phyloP scores from a whole-genome alignment of 2,797 vertebrate species.

The Aulostomus chinensis region DNA sequence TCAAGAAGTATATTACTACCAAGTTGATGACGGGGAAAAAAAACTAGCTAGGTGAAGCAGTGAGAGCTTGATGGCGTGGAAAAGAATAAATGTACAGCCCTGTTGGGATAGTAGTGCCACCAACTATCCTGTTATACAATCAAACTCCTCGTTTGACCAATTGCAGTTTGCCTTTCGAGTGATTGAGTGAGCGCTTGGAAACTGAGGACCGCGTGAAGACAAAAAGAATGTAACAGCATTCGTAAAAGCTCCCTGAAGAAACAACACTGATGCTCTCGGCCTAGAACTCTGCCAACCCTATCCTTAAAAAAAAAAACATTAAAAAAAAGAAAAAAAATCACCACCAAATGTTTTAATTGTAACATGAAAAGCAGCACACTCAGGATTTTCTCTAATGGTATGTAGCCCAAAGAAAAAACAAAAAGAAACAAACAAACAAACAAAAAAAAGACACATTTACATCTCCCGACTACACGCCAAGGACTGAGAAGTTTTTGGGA shows the following conservation, averaged over 20 bases:
- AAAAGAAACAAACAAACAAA: constrained; percentile 38
- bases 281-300: constrained; percentile 57
- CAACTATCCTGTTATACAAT: constrained; percentile 60
- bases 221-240: constrained; percentile 62
- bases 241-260: constrained; percentile 79
- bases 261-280: constrained; percentile 64
- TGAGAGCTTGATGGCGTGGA: constrained; percentile 63
- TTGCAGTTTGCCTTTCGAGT: constrained; percentile 44
- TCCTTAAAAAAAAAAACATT: constrained; percentile 42
- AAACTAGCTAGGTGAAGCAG: constrained; percentile 41
- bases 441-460: too few species aligned
- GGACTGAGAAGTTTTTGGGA: constrained; percentile 39
- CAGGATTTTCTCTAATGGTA: constrained; percentile 53
- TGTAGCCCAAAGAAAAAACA: constrained; percentile 42
- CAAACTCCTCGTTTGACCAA: constrained; percentile 50
- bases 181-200: constrained; percentile 52
- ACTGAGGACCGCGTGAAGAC: constrained; percentile 46
- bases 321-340: too few species aligned
- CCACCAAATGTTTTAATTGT: constrained; percentile 36
- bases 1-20: constrained; percentile 34
- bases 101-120: constrained; percentile 61
- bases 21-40: constrained; percentile 45
- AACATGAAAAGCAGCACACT: constrained; percentile 71
- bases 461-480: constrained; percentile 46
- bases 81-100: constrained; percentile 43